Evolutionary conservation across 2,888 invertebrate species (phyloP), one percentile per base, ranked within the genome.

Genomic region (Coelogynopora nodosa): DNA sequence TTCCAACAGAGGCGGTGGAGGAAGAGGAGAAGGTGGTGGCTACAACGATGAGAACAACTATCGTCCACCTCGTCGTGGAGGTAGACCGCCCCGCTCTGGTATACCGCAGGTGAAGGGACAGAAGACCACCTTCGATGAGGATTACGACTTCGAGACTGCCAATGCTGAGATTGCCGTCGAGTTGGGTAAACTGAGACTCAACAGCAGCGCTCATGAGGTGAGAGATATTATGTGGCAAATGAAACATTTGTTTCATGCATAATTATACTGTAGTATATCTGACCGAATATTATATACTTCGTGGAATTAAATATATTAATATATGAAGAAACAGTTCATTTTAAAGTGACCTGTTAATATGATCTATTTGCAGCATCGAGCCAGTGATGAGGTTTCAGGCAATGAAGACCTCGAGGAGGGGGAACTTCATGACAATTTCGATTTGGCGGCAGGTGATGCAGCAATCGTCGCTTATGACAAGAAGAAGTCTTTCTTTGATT

Each of bases 111-210:
- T 49, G 5, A 49, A 49, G 18, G 49, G 49, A 49, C 49, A 49
- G 49, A 49, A 49, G 18, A 49, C 49, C 18, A 13, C 96, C 92
- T 98, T 97, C 92, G 97, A 97, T 89, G 95, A 95, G 89, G 98
- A 99, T 91, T 99, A 96, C 91, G 99, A 99, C 93, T 99, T 99
- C 92, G 98, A 99, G 92, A 96, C 97, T 92, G 97, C 98, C 87
- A 98, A 99, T 92, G 97, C 96, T 67, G 95, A 97, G 93, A 98
- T 98, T 85, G 29, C n/a, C 18, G 2, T 31, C 30, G 86, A 86
- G 23, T 2, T 82, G 26, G 80, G 82, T 82, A 80, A 31, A 28
- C 80, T 29, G 82, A 85, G 23, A 18, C 30, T 31, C 13, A 67
- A 18, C 31, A 49, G 0, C 1, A 31, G 0, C 0, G 29, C 5